Percentiles rank a stretch among this genome's conserved stretches.
These are phyloP conservation scores for Anthopleura xanthogrammica DNA, from an alignment of 92 coral and sea anemone species.

Conservation along the genomic window DNA sequence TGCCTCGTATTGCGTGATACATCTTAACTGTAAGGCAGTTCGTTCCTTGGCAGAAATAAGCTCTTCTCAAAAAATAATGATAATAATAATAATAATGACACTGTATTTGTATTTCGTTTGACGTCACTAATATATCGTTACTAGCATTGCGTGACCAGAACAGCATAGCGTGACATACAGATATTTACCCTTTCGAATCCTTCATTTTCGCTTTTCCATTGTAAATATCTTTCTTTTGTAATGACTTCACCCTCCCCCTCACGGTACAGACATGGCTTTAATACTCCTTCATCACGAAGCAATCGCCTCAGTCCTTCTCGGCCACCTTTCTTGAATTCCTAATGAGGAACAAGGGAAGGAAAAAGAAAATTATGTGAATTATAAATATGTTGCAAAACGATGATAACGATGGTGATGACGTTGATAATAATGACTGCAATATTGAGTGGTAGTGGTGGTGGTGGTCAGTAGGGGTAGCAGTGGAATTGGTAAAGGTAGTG, in stretches of 20 bases:
- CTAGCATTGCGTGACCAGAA: not conserved
- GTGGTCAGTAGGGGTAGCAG: not conserved
- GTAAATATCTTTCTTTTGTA: slow-evolving; percentile 50
- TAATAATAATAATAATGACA: no score
- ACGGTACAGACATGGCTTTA: slow-evolving; percentile 55
- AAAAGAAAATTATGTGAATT: not conserved
- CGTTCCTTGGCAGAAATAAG: no score
- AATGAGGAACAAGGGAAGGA: not conserved
- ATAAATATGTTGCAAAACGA: not conserved
- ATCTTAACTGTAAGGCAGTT: no score
- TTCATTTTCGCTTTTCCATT: slow-evolving; percentile 22
- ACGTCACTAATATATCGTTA: not conserved
- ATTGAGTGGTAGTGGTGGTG: not conserved
- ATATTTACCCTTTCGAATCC: slow-evolving; percentile 1
- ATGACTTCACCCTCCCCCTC: slow-evolving; percentile 56
- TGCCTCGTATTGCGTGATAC: no score
- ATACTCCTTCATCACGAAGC: slow-evolving; percentile 32
- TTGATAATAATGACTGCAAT: not conserved
- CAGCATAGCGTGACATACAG: no score
- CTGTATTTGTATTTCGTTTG: no score
- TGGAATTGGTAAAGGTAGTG: not conserved
- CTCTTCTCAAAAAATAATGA: no score
- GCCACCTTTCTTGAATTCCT: slow-evolving; percentile 58
- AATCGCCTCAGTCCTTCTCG: slow-evolving; percentile 21
- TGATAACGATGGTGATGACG: not conserved